Percentiles rank a stretch among this genome's conserved stretches.
Evolutionary conservation across 2,888 invertebrate genomes (phyloP).

Genomic region (Idaea biselata): DNA sequence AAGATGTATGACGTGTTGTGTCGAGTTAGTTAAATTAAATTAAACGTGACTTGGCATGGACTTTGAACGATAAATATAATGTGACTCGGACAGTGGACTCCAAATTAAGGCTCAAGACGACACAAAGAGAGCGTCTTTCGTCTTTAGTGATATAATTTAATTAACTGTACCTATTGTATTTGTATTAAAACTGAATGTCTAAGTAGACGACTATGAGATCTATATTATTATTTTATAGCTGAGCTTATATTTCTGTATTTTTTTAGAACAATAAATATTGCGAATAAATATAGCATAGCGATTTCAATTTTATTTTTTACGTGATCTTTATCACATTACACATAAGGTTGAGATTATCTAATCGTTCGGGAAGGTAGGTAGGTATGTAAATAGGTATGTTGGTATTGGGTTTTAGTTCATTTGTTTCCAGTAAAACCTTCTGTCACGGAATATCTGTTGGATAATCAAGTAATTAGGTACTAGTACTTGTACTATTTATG

Average conservation of each 20-base stretch:
- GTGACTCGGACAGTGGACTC: neutral
- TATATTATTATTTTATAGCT: neutral
- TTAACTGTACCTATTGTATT: neutral
- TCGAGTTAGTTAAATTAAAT: conserved; percentile 48
- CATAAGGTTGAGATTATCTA: no score
- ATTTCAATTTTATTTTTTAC: neutral
- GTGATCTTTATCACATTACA: neutral
- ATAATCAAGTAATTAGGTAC: no score
- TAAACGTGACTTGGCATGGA: neutral
- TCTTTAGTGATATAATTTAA: neutral
- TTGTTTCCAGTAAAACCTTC: no score
- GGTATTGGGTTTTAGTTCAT: no score
- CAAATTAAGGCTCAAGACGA: neutral
- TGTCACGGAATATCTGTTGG: no score
- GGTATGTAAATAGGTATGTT: no score
- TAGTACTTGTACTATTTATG: no score
- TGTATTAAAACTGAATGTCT: neutral
- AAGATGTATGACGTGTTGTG: conserved; percentile 72
- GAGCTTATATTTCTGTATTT: neutral
- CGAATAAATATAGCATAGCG: neutral
- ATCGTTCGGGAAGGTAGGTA: no score
- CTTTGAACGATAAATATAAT: neutral
- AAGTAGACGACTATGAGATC: neutral
- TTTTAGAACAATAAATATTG: neutral
- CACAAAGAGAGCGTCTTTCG: neutral